Evolutionary conservation across 2,888 invertebrate genomes (phyloP), one percentile per base, ranked within the genome.

Genomic region (Clitarchus hookeri): DNA sequence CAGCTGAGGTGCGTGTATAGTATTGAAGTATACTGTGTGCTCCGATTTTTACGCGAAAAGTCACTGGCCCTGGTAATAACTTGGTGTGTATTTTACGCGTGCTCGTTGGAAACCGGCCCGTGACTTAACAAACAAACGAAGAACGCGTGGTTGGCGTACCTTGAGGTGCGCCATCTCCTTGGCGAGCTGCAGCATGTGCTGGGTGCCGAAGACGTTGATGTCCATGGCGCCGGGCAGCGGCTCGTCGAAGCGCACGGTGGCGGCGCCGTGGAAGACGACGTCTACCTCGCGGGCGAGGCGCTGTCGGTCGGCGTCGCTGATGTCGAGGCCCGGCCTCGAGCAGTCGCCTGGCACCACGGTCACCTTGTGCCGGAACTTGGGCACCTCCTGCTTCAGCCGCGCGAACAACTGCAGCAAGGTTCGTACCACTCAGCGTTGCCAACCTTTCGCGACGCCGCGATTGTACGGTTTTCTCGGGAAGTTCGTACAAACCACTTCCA

Each of bases 231-330:
- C 92, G 90, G 95, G 94, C 0, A 98, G 92, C 84, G 95, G 95
- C 90, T 98, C 98, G 91, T 97, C 96, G 89, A 98, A 98, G 89
- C 95, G 94, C 9, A 98, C 97, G 0, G 98, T 98, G 0, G 98
- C 99, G 0, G 98, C 98, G 13, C 96, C 96, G 90, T 99, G 98
- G 91, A 99, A 96, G 19, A 96, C 94, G 84, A 95, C 90, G 85
- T 92, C 89, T 91, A 94, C 93, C 89, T 93, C 91, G 26, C 92
- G 91, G 6, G 91, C 90, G 0, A 95, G 91, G 4, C 91, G 91
- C 87, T 92, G 92, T 86, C 93, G 91, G 87, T 95, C 95, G 26
- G 92, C 92, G 0, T 93, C 91, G 16, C 92, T 93, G 44, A 95
- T 91, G 0, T 95, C 95, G 4, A 95, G 90, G 0, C 93, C 93